Percentiles rank a stretch among this genome's conserved stretches.
Evolutionary conservation across 1,140 invertebrate species (phyloP).

Genomic region (Homalodisca vitripennis): DNA sequence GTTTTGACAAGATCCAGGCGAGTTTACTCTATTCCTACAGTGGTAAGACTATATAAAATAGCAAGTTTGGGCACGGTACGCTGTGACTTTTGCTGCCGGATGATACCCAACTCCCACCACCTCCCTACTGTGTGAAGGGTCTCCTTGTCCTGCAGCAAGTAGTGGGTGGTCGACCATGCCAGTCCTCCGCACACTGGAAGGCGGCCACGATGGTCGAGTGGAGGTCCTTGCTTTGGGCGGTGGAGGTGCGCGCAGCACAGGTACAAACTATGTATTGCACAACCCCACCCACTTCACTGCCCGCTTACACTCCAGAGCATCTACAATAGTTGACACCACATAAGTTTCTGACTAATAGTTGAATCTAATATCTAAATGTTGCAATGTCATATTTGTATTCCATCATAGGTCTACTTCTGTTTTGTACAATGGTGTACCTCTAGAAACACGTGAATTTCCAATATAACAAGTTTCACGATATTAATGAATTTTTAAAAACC

Average conservation of each 20-base stretch:
- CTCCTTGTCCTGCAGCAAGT: conserved; percentile 86
- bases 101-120: conserved; percentile 94
- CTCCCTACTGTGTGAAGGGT: conserved; percentile 91
- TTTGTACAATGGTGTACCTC: too few relatives aligned
- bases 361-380: background rate
- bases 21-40: too few relatives aligned
- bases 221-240: conserved; percentile 96
- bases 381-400: too few relatives aligned
- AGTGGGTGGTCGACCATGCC: conserved; percentile 89
- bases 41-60: too few relatives aligned
- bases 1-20: too few relatives aligned
- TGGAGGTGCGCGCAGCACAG: conserved; percentile 94
- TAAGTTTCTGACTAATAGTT: background rate
- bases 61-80: conserved; percentile 46
- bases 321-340: conserved; percentile 52
- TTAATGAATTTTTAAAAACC: too few relatives aligned
- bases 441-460: too few relatives aligned
- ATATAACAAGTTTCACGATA: too few relatives aligned
- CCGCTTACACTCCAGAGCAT: conserved; percentile 83
- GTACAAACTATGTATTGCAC: conserved; percentile 94
- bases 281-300: conserved; percentile 97
- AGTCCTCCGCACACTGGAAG: conserved; percentile 86
- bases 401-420: too few relatives aligned
- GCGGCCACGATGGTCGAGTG: conserved; percentile 97
- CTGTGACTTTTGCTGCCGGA: conserved; percentile 88